Evolutionary conservation across 2,888 invertebrate species (phyloP).

Genomic region (Rhingia campestris): DNA sequence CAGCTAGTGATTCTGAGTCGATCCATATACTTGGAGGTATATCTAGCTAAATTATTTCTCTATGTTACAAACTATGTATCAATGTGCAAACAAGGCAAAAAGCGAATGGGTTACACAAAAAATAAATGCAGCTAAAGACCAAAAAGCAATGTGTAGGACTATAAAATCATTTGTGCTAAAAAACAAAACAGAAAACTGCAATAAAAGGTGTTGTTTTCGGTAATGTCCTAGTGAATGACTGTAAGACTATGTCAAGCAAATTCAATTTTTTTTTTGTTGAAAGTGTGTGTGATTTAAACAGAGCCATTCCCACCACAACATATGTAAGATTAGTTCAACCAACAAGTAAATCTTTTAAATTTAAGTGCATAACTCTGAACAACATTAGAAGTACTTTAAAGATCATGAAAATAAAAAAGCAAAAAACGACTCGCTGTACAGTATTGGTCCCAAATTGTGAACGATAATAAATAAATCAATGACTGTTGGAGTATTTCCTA

Average conservation of each 20-base stretch:
- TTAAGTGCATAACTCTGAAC: neutral
- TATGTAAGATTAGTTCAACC: neutral
- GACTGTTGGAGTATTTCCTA: slow-evolving; percentile 2
- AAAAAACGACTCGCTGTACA: too few species aligned
- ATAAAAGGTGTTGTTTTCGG: neutral
- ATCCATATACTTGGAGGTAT: too few species aligned
- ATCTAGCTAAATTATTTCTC: neutral
- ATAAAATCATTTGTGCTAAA: slow-evolving; percentile 18
- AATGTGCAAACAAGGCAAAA: slow-evolving; percentile 2
- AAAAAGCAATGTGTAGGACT: slow-evolving; percentile 6
- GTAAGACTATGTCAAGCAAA: neutral
- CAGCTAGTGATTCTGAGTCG: too few species aligned
- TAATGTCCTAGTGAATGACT: neutral
- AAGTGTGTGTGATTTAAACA: too few species aligned
- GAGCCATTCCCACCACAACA: too few species aligned
- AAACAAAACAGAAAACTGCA: neutral
- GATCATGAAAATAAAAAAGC: slow-evolving; percentile 4
- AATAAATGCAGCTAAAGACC: slow-evolving; percentile 1
- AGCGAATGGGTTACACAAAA: neutral
- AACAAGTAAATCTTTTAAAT: neutral
- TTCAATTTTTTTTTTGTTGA: too few species aligned
- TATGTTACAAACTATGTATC: too few species aligned
- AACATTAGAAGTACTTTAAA: neutral
- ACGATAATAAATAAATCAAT: slow-evolving; percentile 15
- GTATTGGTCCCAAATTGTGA: neutral